A percentile compares a stretch with the other conserved stretches of the same genome.
Conservation (phyloP, 2,888 invertebrate genomes). For the Tinea trinotella region DNA sequence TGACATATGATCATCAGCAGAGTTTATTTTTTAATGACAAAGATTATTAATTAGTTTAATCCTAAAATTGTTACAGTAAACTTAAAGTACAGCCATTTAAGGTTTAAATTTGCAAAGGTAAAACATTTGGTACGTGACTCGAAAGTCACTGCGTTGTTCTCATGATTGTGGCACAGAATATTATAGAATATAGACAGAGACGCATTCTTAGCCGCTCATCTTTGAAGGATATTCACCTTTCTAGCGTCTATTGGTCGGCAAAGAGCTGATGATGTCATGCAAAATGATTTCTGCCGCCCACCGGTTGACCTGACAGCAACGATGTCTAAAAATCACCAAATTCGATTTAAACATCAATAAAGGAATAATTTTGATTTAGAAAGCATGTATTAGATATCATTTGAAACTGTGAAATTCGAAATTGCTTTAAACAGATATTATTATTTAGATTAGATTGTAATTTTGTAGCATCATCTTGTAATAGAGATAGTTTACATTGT, state of each 20-base stretch:
- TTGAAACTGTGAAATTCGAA: slow-evolving; percentile 6
- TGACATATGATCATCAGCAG: too few species aligned
- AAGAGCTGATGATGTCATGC: slow-evolving; percentile 10
- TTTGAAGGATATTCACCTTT: slow-evolving; percentile 17
- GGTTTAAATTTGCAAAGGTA: too few species aligned
- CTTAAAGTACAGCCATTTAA: too few species aligned
- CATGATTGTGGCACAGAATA: too few species aligned
- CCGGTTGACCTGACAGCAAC: neutral
- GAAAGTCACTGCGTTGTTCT: too few species aligned
- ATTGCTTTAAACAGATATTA: neutral
- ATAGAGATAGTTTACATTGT: neutral
- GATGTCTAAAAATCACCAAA: neutral
- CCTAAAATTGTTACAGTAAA: too few species aligned
- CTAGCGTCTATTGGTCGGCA: slow-evolving; percentile 2
- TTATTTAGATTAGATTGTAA: neutral
- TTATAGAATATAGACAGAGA: neutral
- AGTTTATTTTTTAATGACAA: too few species aligned
- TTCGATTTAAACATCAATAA: neutral
- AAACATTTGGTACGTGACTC: too few species aligned
- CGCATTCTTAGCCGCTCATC: neutral
- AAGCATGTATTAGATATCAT: slow-evolving; percentile 11
- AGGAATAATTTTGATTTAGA: slow-evolving; percentile 9
- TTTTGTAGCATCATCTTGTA: neutral
- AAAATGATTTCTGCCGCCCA: slow-evolving; percentile 7
- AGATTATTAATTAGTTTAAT: too few species aligned